A percentile compares a stretch with the other conserved stretches of the same genome.
Evolutionary conservation across 2,888 invertebrate species (phyloP).

Genomic region (Dicyrtomina minuta): DNA sequence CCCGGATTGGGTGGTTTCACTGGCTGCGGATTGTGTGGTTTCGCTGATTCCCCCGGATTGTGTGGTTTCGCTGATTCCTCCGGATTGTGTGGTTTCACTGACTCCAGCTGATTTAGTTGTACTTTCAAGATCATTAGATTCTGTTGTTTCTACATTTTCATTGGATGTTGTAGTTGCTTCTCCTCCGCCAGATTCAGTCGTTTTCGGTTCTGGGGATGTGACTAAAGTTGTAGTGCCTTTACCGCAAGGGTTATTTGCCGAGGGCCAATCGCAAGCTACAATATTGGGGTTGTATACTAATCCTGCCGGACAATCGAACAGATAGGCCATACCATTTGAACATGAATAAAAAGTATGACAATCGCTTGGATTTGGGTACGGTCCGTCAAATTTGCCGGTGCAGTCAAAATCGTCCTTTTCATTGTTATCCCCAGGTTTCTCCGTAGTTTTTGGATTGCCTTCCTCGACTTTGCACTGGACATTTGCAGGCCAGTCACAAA

Average conservation of each 20-base stretch:
- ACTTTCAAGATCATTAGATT: not conserved
- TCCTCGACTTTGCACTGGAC: not conserved
- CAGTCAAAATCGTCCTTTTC: slow-evolving; percentile 12
- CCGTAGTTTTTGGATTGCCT: not conserved
- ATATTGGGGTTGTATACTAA: slow-evolving; percentile 41
- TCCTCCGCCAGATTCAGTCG: not conserved
- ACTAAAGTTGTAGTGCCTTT: not conserved
- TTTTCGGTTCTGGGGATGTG: not conserved
- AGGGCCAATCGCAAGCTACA: slow-evolving; percentile 42
- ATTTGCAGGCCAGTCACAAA: slow-evolving; percentile 24
- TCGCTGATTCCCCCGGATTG: no score
- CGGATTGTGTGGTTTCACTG: not conserved
- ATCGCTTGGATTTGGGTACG: slow-evolving; percentile 23
- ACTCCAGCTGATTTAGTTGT: not conserved
- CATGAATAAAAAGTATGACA: slow-evolving; percentile 28
- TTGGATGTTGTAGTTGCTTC: not conserved
- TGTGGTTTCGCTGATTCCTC: not conserved
- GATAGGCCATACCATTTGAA: slow-evolving; percentile 16
- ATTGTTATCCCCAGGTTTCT: not conserved
- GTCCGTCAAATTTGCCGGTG: not conserved
- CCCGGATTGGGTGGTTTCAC: not conserved
- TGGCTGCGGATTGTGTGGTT: not conserved
- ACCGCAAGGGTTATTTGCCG: not conserved
- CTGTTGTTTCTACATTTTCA: not conserved
- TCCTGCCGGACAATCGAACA: slow-evolving; percentile 28